phyloP scores from a whole-genome alignment of 2,888 invertebrate genomes.

The Helobdella robusta region DNA sequence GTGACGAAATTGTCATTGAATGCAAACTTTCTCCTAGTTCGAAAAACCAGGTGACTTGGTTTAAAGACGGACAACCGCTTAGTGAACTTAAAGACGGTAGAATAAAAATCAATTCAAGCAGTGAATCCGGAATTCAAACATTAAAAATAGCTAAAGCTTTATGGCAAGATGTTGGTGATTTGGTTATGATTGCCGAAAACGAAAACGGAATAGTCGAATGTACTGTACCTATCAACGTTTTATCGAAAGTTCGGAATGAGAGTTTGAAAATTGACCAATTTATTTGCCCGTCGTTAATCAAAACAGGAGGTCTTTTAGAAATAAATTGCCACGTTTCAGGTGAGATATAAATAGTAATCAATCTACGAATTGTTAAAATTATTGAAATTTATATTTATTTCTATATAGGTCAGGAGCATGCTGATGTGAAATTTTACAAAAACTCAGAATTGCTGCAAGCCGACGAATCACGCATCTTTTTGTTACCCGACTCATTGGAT shows the following conservation, averaged over 20 bases:
- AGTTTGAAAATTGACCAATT: slow-evolving; percentile 8
- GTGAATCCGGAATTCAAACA: neutral
- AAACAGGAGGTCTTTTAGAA: neutral
- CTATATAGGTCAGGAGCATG: too few relatives aligned
- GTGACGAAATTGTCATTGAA: too few relatives aligned
- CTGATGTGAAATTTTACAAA: too few relatives aligned
- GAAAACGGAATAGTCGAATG: slow-evolving; percentile 5
- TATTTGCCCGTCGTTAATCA: neutral
- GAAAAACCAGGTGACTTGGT: slow-evolving; percentile 10
- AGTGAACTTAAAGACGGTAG: neutral
- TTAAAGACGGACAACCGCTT: slow-evolving; percentile 20
- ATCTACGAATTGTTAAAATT: too few relatives aligned
- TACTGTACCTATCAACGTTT: neutral
- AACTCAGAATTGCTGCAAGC: too few relatives aligned
- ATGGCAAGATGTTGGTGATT: neutral
- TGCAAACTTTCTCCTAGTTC: too few relatives aligned
- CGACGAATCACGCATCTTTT: too few relatives aligned
- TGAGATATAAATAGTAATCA: too few relatives aligned
- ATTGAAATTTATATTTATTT: too few relatives aligned
- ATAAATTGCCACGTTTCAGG: neutral
- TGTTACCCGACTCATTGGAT: too few relatives aligned
- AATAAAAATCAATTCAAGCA: neutral
- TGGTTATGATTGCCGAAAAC: slow-evolving; percentile 17
- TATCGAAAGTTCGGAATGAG: slow-evolving; percentile 2
- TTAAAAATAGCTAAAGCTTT: neutral